Percentiles rank a stretch among this genome's conserved stretches.
Conservation (phyloP, 1,140 invertebrate genomes). For the Aphelinus certus region DNA sequence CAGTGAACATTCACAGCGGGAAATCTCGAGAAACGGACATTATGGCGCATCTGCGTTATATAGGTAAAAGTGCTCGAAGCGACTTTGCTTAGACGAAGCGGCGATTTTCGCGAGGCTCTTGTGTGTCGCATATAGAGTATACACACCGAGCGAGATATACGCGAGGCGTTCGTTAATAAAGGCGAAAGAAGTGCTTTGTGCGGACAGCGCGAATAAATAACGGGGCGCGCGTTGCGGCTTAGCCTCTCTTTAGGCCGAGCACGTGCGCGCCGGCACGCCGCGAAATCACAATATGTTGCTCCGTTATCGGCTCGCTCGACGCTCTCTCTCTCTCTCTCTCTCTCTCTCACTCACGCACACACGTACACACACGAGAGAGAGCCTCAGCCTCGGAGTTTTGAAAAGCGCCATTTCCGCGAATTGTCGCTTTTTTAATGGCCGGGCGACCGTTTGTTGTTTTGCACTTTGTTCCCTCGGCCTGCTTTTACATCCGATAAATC, state of each 20-base stretch:
- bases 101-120: too few species aligned
- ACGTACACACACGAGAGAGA: not conserved
- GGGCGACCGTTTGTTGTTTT: too few species aligned
- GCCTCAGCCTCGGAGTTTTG: too few species aligned
- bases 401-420: too few species aligned
- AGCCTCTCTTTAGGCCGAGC: conserved; percentile 17
- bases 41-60: too few species aligned
- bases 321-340: not conserved
- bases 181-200: conserved; percentile 20
- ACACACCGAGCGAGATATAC: too few species aligned
- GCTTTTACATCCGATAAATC: not conserved
- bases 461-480: not conserved
- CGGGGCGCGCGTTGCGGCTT: not conserved
- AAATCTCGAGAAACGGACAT: too few species aligned
- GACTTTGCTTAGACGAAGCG: too few species aligned
- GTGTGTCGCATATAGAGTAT: too few species aligned
- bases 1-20: too few species aligned
- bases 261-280: not conserved
- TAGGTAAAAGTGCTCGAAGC: too few species aligned
- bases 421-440: too few species aligned
- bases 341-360: not conserved
- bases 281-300: not conserved
- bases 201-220: conserved; percentile 9
- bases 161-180: not conserved
- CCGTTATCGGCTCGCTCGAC: conserved; percentile 13